phyloP scores from a whole-genome alignment of 2,888 invertebrate genomes.

The Lamellibrachia satsuma region DNA sequence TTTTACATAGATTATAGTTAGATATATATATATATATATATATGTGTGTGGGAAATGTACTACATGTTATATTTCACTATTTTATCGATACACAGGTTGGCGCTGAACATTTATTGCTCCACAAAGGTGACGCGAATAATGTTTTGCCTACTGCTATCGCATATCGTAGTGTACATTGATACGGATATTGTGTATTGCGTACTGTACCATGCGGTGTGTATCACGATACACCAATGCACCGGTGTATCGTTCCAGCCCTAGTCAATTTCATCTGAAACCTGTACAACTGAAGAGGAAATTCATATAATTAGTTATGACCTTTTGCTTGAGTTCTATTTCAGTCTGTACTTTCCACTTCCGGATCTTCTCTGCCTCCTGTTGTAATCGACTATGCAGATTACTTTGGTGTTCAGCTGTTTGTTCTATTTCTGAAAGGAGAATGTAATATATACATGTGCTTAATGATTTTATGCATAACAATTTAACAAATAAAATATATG shows the following conservation, averaged over 20 bases:
- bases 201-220: no score
- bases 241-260: neutral
- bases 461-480: neutral
- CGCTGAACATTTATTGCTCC: no score
- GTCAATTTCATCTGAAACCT: neutral
- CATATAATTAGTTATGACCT: slow-evolving; percentile 41
- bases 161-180: no score
- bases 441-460: neutral
- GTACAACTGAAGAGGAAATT: neutral
- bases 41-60: no score
- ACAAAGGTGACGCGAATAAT: no score
- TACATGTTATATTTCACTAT: no score
- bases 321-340: slow-evolving; percentile 58
- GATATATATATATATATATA: no score
- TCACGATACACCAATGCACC: no score
- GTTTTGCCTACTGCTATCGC: no score
- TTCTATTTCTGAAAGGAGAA: slow-evolving; percentile 10
- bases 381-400: slow-evolving; percentile 52
- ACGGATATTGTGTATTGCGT: no score
- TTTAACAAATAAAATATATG: neutral
- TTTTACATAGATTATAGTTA: no score
- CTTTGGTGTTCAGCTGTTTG: slow-evolving; percentile 45
- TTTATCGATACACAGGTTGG: no score
- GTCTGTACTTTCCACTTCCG: slow-evolving; percentile 60
- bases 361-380: slow-evolving; percentile 59